Evolutionary conservation across 1,140 invertebrate genomes (phyloP), one percentile per base, ranked within the genome.

Genomic region (Rhopalosiphum maidis): DNA sequence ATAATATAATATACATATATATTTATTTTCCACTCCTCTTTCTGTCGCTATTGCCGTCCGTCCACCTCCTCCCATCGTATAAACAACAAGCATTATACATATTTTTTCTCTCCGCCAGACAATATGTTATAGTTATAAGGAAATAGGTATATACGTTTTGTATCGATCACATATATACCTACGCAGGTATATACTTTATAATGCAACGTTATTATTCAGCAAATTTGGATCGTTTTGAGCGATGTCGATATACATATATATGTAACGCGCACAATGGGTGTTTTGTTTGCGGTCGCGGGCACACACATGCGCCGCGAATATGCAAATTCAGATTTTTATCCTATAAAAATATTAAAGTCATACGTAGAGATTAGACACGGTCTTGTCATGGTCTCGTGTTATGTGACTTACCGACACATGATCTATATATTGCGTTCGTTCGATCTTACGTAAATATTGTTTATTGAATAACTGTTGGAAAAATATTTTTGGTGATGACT

Each of bases 121-220:
- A 30, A n/a, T 48, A 77, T 35, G 18, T 51, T n/a, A 48, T 5
- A 48, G 18, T 51, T n/a, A 48, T 5, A 48, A 48, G 86, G 30
- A 88, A 88, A 85, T 85, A 30, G 2, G 30, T 30, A 15, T 41
- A 1, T 9, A 22, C 82, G 85, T 46, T 43, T 30, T 46, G 43
- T 35, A 43, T 88, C 25, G 7, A 54, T 41, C 7, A 48, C 87
- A 41, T 54, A 51, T 30, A n/a, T 51, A 77, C n/a, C 60, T 18
- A 77, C 30, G 15, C 30, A 77, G 30, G 60, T 77, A 18, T 51
- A 18, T 68, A 30, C 30, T 8, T 88, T 21, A 35, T 54, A 90
- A 90, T 43, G 55, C 89, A 41, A 90, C n/a, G 55, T 37, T 77
- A 83, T 92, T 92, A 92, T 83, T 92, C 91, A 83, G 91, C 91